These are phyloP conservation scores for Miniopterus natalensis DNA, from an alignment of 2,113 vertebrate genomes.

Conservation along the genomic window DNA sequence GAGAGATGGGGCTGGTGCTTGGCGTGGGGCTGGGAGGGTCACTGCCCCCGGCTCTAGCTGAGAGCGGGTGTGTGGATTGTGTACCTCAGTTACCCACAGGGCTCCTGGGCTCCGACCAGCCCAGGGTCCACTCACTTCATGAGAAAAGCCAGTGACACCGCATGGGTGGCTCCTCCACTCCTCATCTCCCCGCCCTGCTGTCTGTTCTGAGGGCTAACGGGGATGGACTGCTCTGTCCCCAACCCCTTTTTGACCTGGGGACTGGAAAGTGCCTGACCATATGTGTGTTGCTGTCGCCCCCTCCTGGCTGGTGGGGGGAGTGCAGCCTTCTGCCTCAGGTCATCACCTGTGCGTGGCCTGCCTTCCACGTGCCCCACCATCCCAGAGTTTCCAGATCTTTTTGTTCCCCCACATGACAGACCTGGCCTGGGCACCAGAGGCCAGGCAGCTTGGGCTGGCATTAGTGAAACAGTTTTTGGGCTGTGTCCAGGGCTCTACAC, in stretches of 20 bases:
- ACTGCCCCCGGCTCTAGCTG: neutral
- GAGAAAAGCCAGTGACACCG: neutral
- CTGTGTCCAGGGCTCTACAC: neutral
- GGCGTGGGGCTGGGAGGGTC: neutral
- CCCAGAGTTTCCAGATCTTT: neutral
- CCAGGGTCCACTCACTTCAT: neutral
- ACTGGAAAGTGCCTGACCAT: neutral
- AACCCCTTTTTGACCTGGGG: neutral
- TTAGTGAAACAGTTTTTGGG: neutral
- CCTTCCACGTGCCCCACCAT: neutral
- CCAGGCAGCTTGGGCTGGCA: neutral
- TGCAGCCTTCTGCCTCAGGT: neutral
- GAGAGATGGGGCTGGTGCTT: fast-evolving
- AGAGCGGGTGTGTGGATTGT: neutral
- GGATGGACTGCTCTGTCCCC: fast-evolving
- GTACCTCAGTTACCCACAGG: fast-evolving
- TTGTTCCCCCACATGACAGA: neutral
- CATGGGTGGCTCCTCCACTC: neutral
- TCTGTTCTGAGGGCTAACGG: fast-evolving
- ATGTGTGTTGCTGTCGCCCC: neutral
- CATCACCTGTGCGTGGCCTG: neutral
- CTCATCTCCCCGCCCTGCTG: fast-evolving
- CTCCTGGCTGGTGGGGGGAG: neutral
- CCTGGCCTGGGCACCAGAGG: neutral
- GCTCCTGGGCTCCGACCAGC: neutral